Evolutionary conservation across 1,140 invertebrate species (phyloP).

Genomic region (Dendroctonus valens): DNA sequence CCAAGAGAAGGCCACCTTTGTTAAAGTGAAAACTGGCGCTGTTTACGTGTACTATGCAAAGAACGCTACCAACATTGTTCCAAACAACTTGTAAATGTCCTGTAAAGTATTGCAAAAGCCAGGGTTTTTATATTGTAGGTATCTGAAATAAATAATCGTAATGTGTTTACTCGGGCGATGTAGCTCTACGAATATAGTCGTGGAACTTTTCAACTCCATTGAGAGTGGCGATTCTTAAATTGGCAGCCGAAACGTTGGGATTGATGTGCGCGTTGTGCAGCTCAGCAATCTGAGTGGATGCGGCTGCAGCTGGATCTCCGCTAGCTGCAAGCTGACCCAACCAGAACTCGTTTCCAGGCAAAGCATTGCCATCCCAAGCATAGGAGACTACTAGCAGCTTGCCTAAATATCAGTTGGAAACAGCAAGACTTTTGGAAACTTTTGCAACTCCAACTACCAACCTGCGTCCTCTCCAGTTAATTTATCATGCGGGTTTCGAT

Average conservation of each 20-base stretch:
- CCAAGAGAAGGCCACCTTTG: conserved; percentile 1
- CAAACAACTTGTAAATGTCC: conserved; percentile 2
- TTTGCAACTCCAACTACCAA: not conserved
- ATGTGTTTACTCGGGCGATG: too few relatives aligned
- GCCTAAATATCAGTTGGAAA: conserved; percentile 28
- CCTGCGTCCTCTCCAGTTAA: conserved; percentile 40
- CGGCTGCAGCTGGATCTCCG: conserved; percentile 64
- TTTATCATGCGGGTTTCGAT: conserved; percentile 51
- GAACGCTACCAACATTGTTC: not conserved
- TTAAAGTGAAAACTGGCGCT: conserved; percentile 10
- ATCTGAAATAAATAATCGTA: too few relatives aligned
- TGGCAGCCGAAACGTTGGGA: conserved; percentile 29
- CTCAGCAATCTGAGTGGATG: conserved; percentile 58
- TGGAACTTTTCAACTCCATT: conserved; percentile 9
- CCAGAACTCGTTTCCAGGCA: conserved; percentile 66
- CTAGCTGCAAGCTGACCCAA: conserved; percentile 48
- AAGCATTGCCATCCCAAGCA: conserved; percentile 67
- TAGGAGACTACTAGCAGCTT: conserved; percentile 64
- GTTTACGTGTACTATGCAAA: conserved; percentile 7
- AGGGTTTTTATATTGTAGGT: too few relatives aligned
- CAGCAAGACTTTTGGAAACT: not conserved
- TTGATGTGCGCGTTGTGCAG: conserved; percentile 61
- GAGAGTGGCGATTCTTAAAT: conserved; percentile 36
- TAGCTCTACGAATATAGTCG: conserved; percentile 6
- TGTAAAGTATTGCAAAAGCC: not conserved